Evolutionary conservation across 64 coral and sea anemone genomes (phyloP).

Genomic region (Dendrophyllia cribrosa): DNA sequence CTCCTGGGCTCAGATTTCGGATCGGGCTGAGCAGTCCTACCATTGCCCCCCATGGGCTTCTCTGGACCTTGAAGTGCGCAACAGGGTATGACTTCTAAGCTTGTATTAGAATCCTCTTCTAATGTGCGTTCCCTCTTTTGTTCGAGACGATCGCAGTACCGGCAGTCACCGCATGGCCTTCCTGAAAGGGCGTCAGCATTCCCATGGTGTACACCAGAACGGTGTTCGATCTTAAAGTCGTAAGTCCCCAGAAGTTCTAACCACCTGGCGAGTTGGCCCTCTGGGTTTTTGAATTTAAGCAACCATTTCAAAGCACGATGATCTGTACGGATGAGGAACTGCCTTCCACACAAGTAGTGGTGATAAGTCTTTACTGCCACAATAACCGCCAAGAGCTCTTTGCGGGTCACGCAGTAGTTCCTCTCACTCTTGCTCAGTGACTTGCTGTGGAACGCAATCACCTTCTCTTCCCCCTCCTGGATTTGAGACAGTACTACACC

Average conservation of each 20-base stretch:
- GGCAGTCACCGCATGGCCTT: constrained; percentile 18
- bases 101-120: neutral
- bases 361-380: too few relatives aligned
- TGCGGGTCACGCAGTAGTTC: too few relatives aligned
- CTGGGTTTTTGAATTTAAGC: too few relatives aligned
- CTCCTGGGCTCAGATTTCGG: too few relatives aligned
- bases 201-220: too few relatives aligned
- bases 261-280: constrained; percentile 44
- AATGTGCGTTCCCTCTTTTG: neutral
- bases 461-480: too few relatives aligned
- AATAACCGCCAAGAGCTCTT: too few relatives aligned
- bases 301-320: too few relatives aligned
- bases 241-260: constrained; percentile 18
- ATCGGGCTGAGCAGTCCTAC: neutral
- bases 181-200: constrained; percentile 25
- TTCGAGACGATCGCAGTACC: neutral
- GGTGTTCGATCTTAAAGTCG: too few relatives aligned
- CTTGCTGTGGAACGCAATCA: too few relatives aligned
- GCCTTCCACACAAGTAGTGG: constrained; percentile 34
- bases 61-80: neutral
- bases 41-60: neutral
- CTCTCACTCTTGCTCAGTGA: too few relatives aligned
- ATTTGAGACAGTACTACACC: too few relatives aligned
- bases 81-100: neutral
- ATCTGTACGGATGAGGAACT: neutral